phyloP scores from a whole-genome alignment of 2,888 invertebrate genomes.

The Cerceris ruficornis region DNA sequence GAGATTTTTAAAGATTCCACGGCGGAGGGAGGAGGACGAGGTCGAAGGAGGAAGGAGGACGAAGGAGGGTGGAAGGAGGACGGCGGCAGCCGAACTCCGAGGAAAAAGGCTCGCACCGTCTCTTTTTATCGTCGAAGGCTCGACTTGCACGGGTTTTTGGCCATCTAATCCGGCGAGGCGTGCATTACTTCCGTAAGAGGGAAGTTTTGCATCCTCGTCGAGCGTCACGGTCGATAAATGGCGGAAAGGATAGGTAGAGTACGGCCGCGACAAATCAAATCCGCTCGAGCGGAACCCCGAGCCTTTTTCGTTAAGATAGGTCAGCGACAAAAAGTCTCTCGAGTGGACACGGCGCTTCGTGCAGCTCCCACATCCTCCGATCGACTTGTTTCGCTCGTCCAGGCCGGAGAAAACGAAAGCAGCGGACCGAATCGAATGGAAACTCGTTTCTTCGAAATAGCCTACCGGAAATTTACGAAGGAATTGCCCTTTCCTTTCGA shows the following conservation, averaged over 20 bases:
- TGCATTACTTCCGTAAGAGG: background rate
- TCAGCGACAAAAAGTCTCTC: constrained; percentile 31
- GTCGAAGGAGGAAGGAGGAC: background rate
- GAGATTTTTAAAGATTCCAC: constrained; percentile 8
- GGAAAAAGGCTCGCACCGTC: too few relatives aligned
- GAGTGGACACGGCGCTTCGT: constrained; percentile 5
- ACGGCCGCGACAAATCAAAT: constrained; percentile 51
- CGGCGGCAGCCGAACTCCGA: too few relatives aligned
- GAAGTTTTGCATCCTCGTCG: constrained; percentile 22
- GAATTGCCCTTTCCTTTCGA: constrained; percentile 64
- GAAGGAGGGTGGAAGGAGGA: background rate
- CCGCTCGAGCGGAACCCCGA: constrained; percentile 42
- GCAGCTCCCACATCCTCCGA: constrained; percentile 37
- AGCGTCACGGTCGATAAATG: constrained; percentile 32
- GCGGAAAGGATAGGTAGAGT: constrained; percentile 9
- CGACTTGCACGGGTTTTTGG: too few relatives aligned
- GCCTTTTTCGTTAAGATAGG: constrained; percentile 33
- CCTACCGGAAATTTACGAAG: constrained; percentile 70
- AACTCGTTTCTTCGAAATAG: constrained; percentile 71
- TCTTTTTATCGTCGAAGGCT: too few relatives aligned
- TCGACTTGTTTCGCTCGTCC: constrained; percentile 57
- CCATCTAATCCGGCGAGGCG: background rate
- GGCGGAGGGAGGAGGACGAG: background rate
- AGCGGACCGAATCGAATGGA: constrained; percentile 69
- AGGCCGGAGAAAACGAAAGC: constrained; percentile 53